These are phyloP conservation scores for Chironomus riparius DNA, from an alignment of 2,888 invertebrate species.

Conservation along the genomic window DNA sequence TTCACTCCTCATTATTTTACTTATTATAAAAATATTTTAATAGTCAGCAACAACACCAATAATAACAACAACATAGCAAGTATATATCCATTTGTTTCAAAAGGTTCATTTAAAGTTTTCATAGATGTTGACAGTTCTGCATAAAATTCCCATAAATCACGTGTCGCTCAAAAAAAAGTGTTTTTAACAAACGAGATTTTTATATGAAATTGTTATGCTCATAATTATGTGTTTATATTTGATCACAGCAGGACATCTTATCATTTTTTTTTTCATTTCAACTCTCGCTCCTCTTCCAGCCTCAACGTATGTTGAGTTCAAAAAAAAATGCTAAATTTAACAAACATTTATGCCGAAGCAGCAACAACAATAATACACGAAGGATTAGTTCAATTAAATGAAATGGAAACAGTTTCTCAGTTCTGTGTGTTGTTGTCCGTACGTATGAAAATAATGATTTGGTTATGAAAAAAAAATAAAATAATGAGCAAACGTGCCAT, in stretches of 20 bases:
- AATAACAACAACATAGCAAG: too few relatives aligned
- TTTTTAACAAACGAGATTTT: not conserved
- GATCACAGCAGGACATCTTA: slow-evolving; percentile 22
- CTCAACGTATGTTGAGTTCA: not conserved
- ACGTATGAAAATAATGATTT: slow-evolving; percentile 14
- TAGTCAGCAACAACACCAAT: too few relatives aligned
- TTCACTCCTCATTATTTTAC: too few relatives aligned
- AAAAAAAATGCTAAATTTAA: slow-evolving; percentile 7
- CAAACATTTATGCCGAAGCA: slow-evolving; percentile 7
- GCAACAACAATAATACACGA: not conserved
- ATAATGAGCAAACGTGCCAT: slow-evolving; percentile 24
- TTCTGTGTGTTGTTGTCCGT: not conserved
- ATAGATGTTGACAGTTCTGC: slow-evolving; percentile 1
- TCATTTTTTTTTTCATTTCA: not conserved
- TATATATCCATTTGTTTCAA: not conserved
- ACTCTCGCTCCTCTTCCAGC: not conserved
- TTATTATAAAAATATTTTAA: too few relatives aligned
- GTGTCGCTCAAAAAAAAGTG: slow-evolving; percentile 1
- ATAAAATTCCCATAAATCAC: slow-evolving; percentile 19
- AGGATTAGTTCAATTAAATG: slow-evolving; percentile 23
- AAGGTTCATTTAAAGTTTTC: not conserved
- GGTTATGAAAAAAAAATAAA: not conserved
- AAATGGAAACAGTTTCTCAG: slow-evolving; percentile 21
- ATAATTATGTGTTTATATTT: slow-evolving; percentile 25
- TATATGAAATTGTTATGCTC: slow-evolving; percentile 9